Percentiles rank a stretch among this genome's conserved stretches.
phyloP scores from a whole-genome alignment of 2,797 vertebrate species.

The Synaphobranchus kaupii region DNA sequence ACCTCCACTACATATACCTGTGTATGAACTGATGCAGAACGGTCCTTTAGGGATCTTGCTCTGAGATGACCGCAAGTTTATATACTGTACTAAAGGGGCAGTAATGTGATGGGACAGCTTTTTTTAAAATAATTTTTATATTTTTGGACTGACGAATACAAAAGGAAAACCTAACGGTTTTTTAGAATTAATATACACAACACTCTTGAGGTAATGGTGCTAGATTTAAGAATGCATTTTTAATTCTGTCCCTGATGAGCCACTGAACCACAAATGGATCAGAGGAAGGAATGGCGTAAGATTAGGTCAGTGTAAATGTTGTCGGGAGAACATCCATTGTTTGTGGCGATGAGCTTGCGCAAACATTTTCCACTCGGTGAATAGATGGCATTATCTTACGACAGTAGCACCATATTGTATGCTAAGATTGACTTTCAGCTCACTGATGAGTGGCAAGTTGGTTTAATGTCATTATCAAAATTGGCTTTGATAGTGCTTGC shows the following conservation, averaged over 20 bases:
- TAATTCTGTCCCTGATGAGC: neutral
- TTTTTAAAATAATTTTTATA: neutral
- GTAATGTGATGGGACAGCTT: neutral
- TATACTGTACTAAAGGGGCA: neutral
- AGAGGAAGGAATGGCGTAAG: neutral
- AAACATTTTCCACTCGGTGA: neutral
- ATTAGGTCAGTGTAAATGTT: neutral
- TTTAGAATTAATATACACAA: neutral
- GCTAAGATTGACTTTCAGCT: neutral
- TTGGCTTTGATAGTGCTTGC: neutral
- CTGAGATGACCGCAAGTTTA: neutral
- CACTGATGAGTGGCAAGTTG: neutral
- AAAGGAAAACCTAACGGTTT: neutral
- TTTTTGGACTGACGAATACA: neutral
- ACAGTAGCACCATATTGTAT: neutral
- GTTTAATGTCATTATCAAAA: neutral
- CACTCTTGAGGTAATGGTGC: neutral
- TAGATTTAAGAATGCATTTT: neutral
- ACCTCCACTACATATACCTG: neutral
- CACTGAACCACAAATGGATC: neutral
- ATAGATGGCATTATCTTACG: neutral
- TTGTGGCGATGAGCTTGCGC: neutral
- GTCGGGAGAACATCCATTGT: neutral
- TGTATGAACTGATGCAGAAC: constrained; percentile 19
- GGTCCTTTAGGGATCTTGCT: neutral